A percentile compares a stretch with the other conserved stretches of the same genome.
Evolutionary conservation across 2,797 vertebrate genomes (phyloP).

Genomic region (Ambastaia sidthimunki): DNA sequence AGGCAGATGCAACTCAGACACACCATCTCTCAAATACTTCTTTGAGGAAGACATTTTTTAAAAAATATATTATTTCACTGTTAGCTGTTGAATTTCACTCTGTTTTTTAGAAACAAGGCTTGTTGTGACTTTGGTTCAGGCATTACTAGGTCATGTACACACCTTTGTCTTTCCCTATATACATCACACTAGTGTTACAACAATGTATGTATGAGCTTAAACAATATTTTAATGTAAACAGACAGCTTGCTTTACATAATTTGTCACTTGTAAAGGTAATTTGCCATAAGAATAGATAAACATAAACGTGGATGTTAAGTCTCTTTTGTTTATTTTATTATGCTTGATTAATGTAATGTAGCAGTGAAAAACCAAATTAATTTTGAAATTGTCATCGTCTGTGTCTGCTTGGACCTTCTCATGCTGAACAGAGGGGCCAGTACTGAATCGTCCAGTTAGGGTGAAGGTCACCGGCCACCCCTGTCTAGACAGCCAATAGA

Average conservation of each 20-base stretch:
- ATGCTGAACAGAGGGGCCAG: slow-evolving; percentile 2
- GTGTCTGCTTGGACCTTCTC: neutral
- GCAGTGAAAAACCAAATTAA: neutral
- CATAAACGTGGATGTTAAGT: neutral
- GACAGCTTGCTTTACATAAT: neutral
- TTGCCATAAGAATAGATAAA: neutral
- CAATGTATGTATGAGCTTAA: no score
- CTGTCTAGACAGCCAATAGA: slow-evolving; percentile 58
- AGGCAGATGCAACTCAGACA: no score
- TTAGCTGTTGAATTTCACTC: no score
- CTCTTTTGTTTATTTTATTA: neutral
- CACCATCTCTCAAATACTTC: no score
- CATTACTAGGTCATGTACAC: no score
- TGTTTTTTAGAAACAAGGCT: no score
- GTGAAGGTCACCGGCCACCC: slow-evolving; percentile 66
- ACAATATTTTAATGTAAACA: neutral
- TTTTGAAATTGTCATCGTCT: neutral
- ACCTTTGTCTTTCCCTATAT: no score
- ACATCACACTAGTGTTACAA: no score
- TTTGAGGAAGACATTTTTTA: no score
- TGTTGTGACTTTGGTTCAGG: no score
- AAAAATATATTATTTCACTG: no score
- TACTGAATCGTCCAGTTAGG: slow-evolving; percentile 64
- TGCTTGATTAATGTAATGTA: neutral
- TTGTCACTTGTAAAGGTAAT: neutral